phyloP scores from a whole-genome alignment of 2,888 invertebrate genomes.

The Bembecia ichneumoniformis region DNA sequence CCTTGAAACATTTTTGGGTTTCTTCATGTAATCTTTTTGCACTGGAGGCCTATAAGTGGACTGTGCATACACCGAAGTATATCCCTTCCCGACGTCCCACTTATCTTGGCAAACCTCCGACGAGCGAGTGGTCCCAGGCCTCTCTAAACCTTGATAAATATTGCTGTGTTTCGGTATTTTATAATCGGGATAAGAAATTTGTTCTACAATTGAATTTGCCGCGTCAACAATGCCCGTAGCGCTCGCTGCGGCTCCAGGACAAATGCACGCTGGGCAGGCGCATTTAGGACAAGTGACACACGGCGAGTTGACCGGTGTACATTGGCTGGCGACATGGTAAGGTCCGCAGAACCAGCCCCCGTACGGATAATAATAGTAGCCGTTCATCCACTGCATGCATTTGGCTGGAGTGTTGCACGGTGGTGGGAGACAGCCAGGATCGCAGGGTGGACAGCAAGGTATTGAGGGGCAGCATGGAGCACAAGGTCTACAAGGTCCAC shows the following conservation, averaged over 20 bases:
- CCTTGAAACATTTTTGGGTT: not conserved
- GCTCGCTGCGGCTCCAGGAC: not conserved
- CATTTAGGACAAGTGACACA: slow-evolving; percentile 6
- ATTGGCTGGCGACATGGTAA: slow-evolving; percentile 41
- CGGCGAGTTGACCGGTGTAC: slow-evolving; percentile 22
- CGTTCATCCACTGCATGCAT: slow-evolving; percentile 53
- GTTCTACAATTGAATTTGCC: not conserved
- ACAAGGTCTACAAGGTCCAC: slow-evolving; percentile 15
- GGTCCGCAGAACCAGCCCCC: slow-evolving; percentile 58
- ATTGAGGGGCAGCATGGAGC: slow-evolving; percentile 26
- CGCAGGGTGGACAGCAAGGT: slow-evolving; percentile 23
- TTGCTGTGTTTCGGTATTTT: not conserved
- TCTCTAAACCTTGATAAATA: not conserved
- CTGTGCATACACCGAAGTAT: not conserved
- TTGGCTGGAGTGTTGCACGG: slow-evolving; percentile 41
- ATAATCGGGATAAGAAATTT: not conserved
- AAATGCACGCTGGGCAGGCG: not conserved
- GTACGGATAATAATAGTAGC: slow-evolving; percentile 57
- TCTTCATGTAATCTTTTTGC: not conserved
- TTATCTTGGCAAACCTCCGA: not conserved
- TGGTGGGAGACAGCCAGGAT: slow-evolving; percentile 33
- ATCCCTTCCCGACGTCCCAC: not conserved
- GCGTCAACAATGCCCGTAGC: not conserved
- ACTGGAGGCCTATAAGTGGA: not conserved
- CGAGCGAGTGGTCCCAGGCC: not conserved